Percentiles rank a stretch among this genome's conserved stretches.
Evolutionary conservation across 2,888 invertebrate species (phyloP).

Genomic region (Lumbricus terrestris): DNA sequence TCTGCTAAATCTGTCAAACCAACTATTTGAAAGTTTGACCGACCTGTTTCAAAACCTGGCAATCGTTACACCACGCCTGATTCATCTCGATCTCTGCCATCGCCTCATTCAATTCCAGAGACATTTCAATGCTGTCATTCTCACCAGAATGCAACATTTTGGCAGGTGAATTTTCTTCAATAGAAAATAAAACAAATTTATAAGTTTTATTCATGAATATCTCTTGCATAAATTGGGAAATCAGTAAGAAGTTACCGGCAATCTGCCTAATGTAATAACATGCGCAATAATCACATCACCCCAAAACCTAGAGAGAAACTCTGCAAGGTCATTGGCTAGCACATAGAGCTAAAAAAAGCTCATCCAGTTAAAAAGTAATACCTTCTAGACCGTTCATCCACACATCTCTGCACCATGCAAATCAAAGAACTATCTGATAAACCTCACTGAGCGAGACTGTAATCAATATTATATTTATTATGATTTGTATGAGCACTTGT

Average conservation of each 20-base stretch:
- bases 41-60: neutral
- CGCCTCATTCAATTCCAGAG: neutral
- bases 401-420: too few species aligned
- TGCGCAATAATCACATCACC: neutral
- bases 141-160: neutral
- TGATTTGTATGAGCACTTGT: too few species aligned
- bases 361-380: too few species aligned
- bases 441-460: too few species aligned
- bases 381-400: too few species aligned
- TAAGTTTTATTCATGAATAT: neutral
- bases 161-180: neutral
- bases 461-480: too few species aligned
- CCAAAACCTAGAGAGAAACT: too few species aligned
- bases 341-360: too few species aligned
- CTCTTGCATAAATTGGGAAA: neutral
- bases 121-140: neutral
- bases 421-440: too few species aligned
- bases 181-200: neutral
- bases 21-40: neutral
- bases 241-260: neutral
- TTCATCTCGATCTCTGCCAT: neutral
- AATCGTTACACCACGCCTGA: neutral
- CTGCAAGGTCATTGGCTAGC: too few species aligned
- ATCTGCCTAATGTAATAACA: neutral
- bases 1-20: too few species aligned